These are phyloP conservation scores for Rhineura floridana DNA, from an alignment of 2,113 vertebrate genomes.

Conservation along the genomic window DNA sequence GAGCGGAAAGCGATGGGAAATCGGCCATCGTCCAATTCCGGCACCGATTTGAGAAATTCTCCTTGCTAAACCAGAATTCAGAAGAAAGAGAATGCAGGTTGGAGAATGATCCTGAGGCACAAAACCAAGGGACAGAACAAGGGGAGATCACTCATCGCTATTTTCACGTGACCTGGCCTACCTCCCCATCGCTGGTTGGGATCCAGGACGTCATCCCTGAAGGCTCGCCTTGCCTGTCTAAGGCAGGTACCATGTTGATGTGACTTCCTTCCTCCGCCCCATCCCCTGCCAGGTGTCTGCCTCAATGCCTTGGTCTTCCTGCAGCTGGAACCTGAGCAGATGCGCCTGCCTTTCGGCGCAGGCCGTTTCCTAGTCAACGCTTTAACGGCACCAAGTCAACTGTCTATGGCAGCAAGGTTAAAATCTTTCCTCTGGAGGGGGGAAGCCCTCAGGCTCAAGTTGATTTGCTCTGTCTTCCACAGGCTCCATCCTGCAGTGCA, in stretches of 20 bases:
- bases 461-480: background rate
- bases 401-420: conserved; percentile 60
- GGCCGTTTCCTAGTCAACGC: conserved; percentile 54
- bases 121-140: background rate
- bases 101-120: background rate
- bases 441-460: background rate
- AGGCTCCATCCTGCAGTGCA: background rate
- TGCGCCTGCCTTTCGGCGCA: conserved; percentile 52
- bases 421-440: conserved; percentile 17
- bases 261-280: background rate
- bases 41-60: background rate
- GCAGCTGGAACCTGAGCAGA: conserved; percentile 43
- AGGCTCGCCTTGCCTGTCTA: background rate
- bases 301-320: background rate
- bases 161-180: background rate
- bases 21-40: background rate
- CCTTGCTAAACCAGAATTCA: background rate
- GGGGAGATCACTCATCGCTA: background rate
- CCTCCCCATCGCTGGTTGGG: background rate
- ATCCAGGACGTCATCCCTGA: background rate
- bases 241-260: background rate
- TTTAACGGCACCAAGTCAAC: conserved; percentile 64
- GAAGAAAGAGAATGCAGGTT: background rate
- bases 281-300: background rate
- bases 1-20: background rate